Evolutionary conservation across 37 sponge, comb jelly and placozoan species (phyloP), one percentile per base, ranked within the genome.

Genomic region (Axinella damicornis): DNA sequence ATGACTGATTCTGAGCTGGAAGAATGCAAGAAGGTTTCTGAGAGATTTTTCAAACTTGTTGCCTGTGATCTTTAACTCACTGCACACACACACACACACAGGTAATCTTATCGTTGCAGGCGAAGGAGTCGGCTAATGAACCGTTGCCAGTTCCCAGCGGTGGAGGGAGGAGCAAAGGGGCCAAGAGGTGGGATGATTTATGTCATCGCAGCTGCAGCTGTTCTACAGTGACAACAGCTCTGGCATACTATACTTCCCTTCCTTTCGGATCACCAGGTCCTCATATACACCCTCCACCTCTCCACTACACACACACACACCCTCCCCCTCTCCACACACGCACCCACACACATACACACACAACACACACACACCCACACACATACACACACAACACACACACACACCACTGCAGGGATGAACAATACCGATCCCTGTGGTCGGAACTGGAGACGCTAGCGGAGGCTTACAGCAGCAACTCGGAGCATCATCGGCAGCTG

Each of bases 341-440:
- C n/a, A n/a, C n/a, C n/a, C n/a, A n/a, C n/a, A n/a, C n/a, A n/a
- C n/a, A n/a, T n/a, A n/a, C n/a, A n/a, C n/a, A n/a, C n/a, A n/a
- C n/a, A n/a, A n/a, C n/a, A 38, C 12, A 35, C 18, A 20, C 40
- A n/a, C 39, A 21, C 32, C 18, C 25, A 33, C 59, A 69, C 66
- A 18, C 25, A 27, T n/a, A n/a, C n/a, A n/a, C n/a, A n/a, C n/a
- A n/a, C n/a, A n/a, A n/a, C n/a, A 38, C 12, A 35, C 18, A 20
- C 40, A n/a, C 39, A 21, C 32, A 33, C 59, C 69, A 55, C 6
- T 22, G 19, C 66, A 94, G 96, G 68, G 97, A 96, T 1, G 97
- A 96, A 65, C 92, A 92, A 74, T 96, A 96, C 64, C 74, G 79
- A 2, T 79, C 64, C 31, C 68, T 94, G 46, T 96, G 97, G 97